Evolutionary conservation across 2,797 vertebrate species (phyloP).

Genomic region (Pteronotus mesoamericanus): DNA sequence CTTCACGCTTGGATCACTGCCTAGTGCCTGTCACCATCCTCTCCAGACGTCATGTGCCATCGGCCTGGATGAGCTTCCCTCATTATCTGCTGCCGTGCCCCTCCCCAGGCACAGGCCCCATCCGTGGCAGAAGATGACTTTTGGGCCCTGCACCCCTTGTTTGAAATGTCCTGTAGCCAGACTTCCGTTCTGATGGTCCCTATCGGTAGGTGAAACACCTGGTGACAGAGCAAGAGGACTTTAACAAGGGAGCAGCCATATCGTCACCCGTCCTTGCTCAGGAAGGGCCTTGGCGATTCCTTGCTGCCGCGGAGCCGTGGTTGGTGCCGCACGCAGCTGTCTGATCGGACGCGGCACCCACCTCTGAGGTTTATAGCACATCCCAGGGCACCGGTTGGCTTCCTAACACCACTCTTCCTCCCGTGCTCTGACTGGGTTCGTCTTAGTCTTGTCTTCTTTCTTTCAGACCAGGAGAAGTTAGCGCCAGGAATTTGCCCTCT

Average conservation of each 20-base stretch:
- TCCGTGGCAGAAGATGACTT: not conserved
- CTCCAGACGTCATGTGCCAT: not conserved
- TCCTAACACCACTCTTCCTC: not conserved
- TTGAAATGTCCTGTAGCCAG: not conserved
- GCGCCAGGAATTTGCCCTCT: not conserved
- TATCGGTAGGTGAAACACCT: not conserved
- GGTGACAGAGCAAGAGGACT: not conserved
- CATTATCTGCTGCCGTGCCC: not conserved
- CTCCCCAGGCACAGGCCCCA: not conserved
- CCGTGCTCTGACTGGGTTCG: not conserved
- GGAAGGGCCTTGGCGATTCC: not conserved
- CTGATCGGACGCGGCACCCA: not conserved
- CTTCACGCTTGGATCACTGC: not conserved
- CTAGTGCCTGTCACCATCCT: not conserved
- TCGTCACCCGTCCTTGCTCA: not conserved
- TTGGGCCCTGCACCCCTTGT: not conserved
- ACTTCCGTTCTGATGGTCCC: not conserved
- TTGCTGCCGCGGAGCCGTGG: not conserved
- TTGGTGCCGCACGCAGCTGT: not conserved
- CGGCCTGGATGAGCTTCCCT: not conserved
- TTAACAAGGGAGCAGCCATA: not conserved
- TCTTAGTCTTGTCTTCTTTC: not conserved
- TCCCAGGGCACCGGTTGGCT: not conserved
- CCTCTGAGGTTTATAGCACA: not conserved
- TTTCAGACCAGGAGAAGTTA: not conserved